Percentiles rank a stretch among this genome's conserved stretches.
Evolutionary conservation across 1,140 invertebrate species (phyloP).

Genomic region (Phocides pigmalion): DNA sequence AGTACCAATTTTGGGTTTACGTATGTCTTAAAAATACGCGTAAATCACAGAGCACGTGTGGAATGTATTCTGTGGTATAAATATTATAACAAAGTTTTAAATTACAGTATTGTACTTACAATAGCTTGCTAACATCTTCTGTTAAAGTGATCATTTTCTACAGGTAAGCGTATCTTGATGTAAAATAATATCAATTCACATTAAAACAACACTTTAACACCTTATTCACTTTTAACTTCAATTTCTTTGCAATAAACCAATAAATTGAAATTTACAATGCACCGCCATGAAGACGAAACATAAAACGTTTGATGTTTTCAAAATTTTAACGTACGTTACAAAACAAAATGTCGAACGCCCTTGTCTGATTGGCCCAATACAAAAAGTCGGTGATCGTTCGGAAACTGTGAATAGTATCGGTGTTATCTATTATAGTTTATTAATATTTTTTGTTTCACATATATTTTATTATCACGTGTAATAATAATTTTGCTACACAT

Average conservation of each 20-base stretch:
- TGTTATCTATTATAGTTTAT: no score
- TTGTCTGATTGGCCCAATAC: not conserved
- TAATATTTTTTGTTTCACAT: no score
- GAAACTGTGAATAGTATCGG: not conserved
- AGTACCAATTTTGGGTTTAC: no score
- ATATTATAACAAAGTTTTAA: no score
- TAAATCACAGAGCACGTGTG: no score
- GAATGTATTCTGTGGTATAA: no score
- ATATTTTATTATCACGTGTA: no score
- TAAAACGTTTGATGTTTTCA: slow-evolving; percentile 5
- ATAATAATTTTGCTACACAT: no score
- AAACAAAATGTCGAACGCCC: slow-evolving; percentile 14
- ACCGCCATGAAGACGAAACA: not conserved
- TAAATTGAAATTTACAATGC: slow-evolving; percentile 1
- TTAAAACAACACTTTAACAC: slow-evolving; percentile 8
- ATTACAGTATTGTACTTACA: no score
- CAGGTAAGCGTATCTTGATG: not conserved
- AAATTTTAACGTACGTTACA: slow-evolving; percentile 18
- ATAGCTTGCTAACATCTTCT: slow-evolving; percentile 56
- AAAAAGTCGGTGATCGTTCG: not conserved
- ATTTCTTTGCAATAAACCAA: not conserved
- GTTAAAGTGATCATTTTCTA: slow-evolving; percentile 58
- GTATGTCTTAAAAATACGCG: no score
- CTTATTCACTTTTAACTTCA: not conserved
- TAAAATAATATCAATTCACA: not conserved